Conservation (phyloP, 2,797 vertebrate genomes). For the Malurus splendens region DNA sequence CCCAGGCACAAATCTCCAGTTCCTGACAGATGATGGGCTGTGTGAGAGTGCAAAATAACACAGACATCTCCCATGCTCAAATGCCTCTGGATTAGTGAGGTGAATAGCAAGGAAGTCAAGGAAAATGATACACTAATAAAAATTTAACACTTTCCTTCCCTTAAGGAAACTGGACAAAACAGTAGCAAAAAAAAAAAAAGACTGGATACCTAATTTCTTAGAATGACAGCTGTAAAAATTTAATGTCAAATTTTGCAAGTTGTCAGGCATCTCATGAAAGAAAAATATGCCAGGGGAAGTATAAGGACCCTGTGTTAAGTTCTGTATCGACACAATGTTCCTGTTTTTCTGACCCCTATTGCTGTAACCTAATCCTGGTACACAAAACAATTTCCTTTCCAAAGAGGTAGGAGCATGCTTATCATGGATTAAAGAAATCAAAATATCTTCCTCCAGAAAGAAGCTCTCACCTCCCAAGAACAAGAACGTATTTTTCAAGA, state of each 20-base stretch:
- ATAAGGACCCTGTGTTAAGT: background rate
- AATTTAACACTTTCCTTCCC: constrained; percentile 58
- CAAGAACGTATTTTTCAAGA: background rate
- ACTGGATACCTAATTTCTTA: constrained; percentile 29
- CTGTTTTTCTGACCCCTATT: background rate
- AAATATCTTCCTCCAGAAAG: background rate
- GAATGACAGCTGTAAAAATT: constrained; percentile 24
- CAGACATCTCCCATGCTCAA: constrained; percentile 62
- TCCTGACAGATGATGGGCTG: constrained; percentile 64
- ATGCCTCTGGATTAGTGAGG: constrained; percentile 63
- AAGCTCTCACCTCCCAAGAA: fast-evolving
- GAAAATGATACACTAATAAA: constrained; percentile 60
- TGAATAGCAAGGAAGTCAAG: constrained; percentile 63
- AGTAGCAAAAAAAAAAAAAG: background rate
- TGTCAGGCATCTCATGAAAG: background rate
- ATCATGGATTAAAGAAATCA: background rate
- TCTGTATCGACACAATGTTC: background rate
- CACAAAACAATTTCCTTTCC: background rate
- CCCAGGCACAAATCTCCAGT: constrained; percentile 64
- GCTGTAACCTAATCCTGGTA: background rate
- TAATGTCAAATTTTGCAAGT: background rate
- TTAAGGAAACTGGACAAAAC: background rate
- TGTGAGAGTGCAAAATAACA: constrained; percentile 42
- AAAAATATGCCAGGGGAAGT: background rate
- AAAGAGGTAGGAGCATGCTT: background rate